Evolutionary conservation across 2,113 vertebrate species (phyloP).

Genomic region (Dermatemys mawii): DNA sequence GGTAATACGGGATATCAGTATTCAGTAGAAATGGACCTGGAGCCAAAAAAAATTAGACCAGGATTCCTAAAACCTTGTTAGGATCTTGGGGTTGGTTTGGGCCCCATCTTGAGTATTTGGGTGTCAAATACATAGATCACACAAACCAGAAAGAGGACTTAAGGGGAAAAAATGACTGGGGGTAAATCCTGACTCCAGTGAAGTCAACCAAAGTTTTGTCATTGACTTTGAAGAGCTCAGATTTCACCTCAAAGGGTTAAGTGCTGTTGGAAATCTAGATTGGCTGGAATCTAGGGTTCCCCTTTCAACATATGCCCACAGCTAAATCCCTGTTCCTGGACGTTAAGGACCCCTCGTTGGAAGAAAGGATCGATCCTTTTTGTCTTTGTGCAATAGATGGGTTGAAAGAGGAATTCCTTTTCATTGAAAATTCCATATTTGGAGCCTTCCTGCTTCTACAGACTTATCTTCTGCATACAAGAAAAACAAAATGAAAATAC

Average conservation of each 20-base stretch:
- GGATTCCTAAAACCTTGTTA: constrained; percentile 52
- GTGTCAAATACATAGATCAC: constrained; percentile 13
- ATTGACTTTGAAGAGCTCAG: neutral
- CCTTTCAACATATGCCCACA: neutral
- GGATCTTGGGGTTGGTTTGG: constrained; percentile 57
- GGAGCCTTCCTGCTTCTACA: neutral
- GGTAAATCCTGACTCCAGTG: neutral
- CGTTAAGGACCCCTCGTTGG: neutral
- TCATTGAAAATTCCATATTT: neutral
- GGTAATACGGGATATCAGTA: neutral
- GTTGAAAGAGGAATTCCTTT: neutral
- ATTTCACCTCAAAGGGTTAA: neutral
- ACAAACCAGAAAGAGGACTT: neutral
- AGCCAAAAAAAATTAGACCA: constrained; percentile 44
- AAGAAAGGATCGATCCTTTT: neutral
- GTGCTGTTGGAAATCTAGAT: neutral
- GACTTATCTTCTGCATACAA: neutral
- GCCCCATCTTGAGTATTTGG: constrained; percentile 36
- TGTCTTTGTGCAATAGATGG: neutral
- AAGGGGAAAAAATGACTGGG: neutral
- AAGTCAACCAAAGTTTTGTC: neutral
- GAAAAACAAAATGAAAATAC: constrained; percentile 21
- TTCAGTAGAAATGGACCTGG: constrained; percentile 39
- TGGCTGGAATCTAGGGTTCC: neutral
- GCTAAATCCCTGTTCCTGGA: neutral